Percentiles rank a stretch among this genome's conserved stretches.
phyloP scores from a whole-genome alignment of 2,113 vertebrate genomes.

The Cricetomys ansorgei region DNA sequence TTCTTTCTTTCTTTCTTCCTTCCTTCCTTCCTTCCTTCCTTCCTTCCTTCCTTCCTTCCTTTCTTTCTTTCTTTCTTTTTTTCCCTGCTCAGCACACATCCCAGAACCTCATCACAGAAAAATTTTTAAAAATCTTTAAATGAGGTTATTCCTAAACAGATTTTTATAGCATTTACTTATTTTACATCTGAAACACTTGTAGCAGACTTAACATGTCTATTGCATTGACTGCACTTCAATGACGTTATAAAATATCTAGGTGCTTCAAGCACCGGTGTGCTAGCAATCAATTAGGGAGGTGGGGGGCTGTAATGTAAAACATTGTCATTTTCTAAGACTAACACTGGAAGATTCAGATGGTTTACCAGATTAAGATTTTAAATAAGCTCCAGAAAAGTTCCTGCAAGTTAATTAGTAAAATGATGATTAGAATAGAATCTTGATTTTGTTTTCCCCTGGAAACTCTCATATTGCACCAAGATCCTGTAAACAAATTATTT shows the following conservation, averaged over 20 bases:
- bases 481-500: not conserved
- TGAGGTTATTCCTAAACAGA: not conserved
- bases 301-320: too few relatives aligned
- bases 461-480: not conserved
- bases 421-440: not conserved
- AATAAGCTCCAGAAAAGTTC: not conserved
- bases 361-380: not conserved
- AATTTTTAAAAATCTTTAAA: not conserved
- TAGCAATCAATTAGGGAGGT: not conserved
- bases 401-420: conserved; percentile 24
- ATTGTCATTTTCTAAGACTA: too few relatives aligned
- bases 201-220: not conserved
- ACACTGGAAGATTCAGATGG: not conserved
- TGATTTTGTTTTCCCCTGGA: conserved; percentile 18
- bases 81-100: too few relatives aligned
- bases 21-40: too few relatives aligned
- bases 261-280: not conserved
- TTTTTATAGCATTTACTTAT: not conserved
- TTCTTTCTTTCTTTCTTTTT: too few relatives aligned
- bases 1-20: too few relatives aligned
- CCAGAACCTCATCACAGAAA: too few relatives aligned
- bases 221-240: not conserved
- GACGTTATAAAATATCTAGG: not conserved
- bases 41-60: too few relatives aligned
- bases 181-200: not conserved